Percentiles rank a stretch among this genome's conserved stretches.
These are phyloP conservation scores for Novumbra hubbsi DNA, from an alignment of 2,797 vertebrate species.

Conservation along the genomic window DNA sequence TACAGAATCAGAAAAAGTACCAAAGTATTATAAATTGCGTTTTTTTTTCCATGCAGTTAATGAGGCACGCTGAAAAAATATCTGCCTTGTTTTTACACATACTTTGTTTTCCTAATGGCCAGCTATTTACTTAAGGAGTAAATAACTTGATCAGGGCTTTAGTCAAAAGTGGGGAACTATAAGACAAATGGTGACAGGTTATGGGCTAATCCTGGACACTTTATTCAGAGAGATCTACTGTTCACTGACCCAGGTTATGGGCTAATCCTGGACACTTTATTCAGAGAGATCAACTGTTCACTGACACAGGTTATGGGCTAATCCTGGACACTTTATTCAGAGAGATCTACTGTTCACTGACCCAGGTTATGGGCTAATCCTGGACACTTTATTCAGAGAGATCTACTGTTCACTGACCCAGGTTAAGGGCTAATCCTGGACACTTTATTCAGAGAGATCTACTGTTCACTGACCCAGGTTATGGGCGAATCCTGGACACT, in stretches of 20 bases:
- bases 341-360: neutral
- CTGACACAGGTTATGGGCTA: slow-evolving; percentile 14
- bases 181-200: neutral
- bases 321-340: neutral
- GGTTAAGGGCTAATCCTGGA: slow-evolving; percentile 10
- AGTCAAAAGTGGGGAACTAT: too few relatives aligned
- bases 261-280: slow-evolving; percentile 6
- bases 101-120: neutral
- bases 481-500: neutral
- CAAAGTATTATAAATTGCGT: too few relatives aligned
- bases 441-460: too few relatives aligned
- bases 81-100: neutral
- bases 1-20: neutral
- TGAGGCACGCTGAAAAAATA: neutral
- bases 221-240: too few relatives aligned
- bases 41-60: neutral
- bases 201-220: too few relatives aligned
- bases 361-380: slow-evolving; percentile 15
- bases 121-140: neutral
- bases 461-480: slow-evolving; percentile 9
- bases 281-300: slow-evolving; percentile 10
- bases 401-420: slow-evolving; percentile 14
- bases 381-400: neutral
- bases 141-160: too few relatives aligned
- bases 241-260: slow-evolving; percentile 9